These are phyloP conservation scores for Melanotaenia pygmaea DNA, from an alignment of 2,797 vertebrate species.

Conservation along the genomic window DNA sequence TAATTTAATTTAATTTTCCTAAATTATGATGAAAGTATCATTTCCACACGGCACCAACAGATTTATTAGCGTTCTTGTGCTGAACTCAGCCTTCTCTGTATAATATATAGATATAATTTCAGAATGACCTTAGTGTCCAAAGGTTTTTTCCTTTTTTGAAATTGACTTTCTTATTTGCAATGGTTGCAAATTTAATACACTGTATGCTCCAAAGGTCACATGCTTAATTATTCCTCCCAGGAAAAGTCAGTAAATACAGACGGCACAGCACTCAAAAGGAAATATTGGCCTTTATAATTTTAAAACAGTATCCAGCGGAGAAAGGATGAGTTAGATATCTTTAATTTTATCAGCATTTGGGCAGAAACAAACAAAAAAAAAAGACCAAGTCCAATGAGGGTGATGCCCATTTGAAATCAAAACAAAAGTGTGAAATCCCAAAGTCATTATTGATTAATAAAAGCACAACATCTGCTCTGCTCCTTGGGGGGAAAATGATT, in stretches of 20 bases:
- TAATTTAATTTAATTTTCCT: background rate
- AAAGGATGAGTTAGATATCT: background rate
- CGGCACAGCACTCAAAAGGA: background rate
- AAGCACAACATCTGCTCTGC: conserved; percentile 1
- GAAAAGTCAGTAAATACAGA: conserved; percentile 6
- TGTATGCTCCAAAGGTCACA: background rate
- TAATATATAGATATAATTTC: conserved; percentile 12
- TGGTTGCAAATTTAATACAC: background rate
- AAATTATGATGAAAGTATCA: background rate
- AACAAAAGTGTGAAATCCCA: background rate
- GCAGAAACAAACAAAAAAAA: background rate
- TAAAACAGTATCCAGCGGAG: background rate
- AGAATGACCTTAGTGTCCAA: conserved; percentile 1
- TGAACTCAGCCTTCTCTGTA: conserved; percentile 5
- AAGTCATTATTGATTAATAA: background rate
- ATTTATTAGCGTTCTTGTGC: background rate
- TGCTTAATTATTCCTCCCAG: conserved; percentile 7
- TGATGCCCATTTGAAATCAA: background rate
- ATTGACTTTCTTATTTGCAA: background rate
- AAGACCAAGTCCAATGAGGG: no score
- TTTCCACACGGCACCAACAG: background rate
- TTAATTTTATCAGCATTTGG: background rate
- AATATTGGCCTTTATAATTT: conserved; percentile 10
- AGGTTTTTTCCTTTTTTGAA: conserved; percentile 10
- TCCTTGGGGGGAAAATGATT: background rate